Conservation (phyloP, 2,797 vertebrate species). For the Hoplostethus mediterraneus region DNA sequence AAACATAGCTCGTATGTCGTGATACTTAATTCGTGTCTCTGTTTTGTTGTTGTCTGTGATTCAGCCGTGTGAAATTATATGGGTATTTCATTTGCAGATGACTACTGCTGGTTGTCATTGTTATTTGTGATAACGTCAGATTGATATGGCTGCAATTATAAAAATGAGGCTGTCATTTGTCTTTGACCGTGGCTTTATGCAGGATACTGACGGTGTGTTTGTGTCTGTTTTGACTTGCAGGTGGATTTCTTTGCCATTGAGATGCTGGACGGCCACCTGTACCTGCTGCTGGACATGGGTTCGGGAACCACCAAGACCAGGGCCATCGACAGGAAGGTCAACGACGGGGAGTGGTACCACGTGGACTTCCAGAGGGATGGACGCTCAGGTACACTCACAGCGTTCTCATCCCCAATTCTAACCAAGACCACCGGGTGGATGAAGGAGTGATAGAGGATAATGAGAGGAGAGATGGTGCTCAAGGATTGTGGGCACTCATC, state of each 20-base stretch:
- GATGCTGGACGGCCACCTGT: slow-evolving; percentile 98
- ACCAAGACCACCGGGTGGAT: not conserved
- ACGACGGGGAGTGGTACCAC: slow-evolving; percentile 99
- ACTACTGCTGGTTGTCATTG: not conserved
- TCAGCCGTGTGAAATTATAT: no score
- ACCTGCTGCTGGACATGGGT: slow-evolving; percentile 97
- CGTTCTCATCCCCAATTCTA: slow-evolving; percentile 9
- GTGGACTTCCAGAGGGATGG: slow-evolving; percentile 98
- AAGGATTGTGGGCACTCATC: no score
- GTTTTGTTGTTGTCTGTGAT: no score
- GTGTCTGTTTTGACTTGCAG: slow-evolving; percentile 65
- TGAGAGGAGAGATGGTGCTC: slow-evolving; percentile 10
- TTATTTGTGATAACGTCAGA: not conserved
- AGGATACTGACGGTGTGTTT: slow-evolving; percentile 33
- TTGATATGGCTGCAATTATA: not conserved
- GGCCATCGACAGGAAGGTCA: slow-evolving; percentile 95
- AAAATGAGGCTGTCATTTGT: not conserved
- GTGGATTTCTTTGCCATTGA: slow-evolving; percentile 99
- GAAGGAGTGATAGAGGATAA: not conserved
- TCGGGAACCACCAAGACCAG: slow-evolving; percentile 98
- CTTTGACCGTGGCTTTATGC: slow-evolving; percentile 27
- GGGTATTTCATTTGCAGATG: not conserved
- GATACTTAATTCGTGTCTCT: no score
- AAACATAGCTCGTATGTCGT: no score
- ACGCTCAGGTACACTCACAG: slow-evolving; percentile 88